These are phyloP conservation scores for Aradus depressus DNA, from an alignment of 2,888 invertebrate genomes.

Conservation along the genomic window DNA sequence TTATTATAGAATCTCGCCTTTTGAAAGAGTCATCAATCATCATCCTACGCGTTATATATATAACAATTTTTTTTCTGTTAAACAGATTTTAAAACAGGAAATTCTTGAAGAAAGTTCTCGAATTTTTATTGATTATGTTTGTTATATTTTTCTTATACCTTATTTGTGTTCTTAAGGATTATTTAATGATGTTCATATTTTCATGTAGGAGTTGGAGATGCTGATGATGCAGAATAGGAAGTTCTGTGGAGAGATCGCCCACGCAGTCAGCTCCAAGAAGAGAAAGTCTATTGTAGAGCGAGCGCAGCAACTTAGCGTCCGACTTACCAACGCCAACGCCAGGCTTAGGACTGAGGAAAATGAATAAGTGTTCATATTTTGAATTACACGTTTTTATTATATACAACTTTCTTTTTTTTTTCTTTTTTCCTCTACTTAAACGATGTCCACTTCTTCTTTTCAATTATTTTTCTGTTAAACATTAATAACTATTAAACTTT, in stretches of 20 bases:
- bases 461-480: too few species aligned
- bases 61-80: too few species aligned
- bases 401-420: conserved; percentile 7
- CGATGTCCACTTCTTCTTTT: too few species aligned
- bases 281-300: conserved; percentile 92
- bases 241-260: conserved; percentile 96
- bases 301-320: conserved; percentile 88
- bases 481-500: too few species aligned
- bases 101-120: too few species aligned
- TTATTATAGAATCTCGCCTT: too few species aligned
- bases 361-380: conserved; percentile 55
- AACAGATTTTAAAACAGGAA: too few species aligned
- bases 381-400: conserved; percentile 17
- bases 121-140: too few species aligned
- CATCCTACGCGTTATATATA: too few species aligned
- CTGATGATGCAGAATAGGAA: conserved; percentile 98
- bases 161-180: neutral
- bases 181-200: conserved; percentile 15
- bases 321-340: conserved; percentile 92
- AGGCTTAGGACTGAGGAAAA: conserved; percentile 96
- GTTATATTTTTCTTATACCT: neutral
- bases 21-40: too few species aligned
- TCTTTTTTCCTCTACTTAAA: neutral
- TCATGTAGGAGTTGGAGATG: conserved; percentile 79
- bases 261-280: conserved; percentile 95